phyloP scores from a whole-genome alignment of 2,797 vertebrate genomes.

The Cynodonichthys magdalenae region DNA sequence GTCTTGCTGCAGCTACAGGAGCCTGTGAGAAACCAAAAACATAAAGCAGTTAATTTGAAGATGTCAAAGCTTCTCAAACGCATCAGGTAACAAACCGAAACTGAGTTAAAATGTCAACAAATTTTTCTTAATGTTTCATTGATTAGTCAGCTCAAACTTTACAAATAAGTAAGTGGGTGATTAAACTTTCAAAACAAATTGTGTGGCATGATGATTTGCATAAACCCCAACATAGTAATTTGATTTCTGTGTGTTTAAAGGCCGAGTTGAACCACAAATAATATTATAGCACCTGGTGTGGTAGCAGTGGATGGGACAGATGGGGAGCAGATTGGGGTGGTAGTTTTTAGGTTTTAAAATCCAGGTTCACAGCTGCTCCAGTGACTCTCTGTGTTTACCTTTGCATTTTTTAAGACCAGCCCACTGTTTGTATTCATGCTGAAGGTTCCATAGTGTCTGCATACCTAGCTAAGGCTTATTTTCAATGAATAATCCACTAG shows the following conservation, averaged over 20 bases:
- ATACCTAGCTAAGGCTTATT: neutral
- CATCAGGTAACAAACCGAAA: neutral
- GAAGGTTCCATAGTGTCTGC: neutral
- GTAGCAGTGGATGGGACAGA: slow-evolving; percentile 1
- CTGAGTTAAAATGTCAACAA: too few relatives aligned
- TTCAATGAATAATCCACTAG: slow-evolving; percentile 19
- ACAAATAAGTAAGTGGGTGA: too few relatives aligned
- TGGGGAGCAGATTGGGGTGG: slow-evolving; percentile 14
- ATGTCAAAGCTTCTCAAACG: neutral
- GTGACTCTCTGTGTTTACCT: slow-evolving; percentile 2
- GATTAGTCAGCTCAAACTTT: too few relatives aligned
- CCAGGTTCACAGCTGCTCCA: slow-evolving; percentile 1
- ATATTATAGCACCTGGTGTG: neutral
- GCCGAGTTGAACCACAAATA: neutral
- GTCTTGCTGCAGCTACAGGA: slow-evolving; percentile 32
- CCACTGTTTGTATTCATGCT: neutral
- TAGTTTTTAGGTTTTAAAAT: slow-evolving; percentile 8
- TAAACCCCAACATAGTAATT: too few relatives aligned
- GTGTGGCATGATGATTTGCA: too few relatives aligned
- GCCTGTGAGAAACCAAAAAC: neutral
- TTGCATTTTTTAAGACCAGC: neutral
- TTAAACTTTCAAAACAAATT: too few relatives aligned
- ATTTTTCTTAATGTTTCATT: too few relatives aligned
- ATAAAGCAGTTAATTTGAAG: neutral
- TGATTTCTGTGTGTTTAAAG: neutral